These are phyloP conservation scores for roundworm (Caenorhabditis elegans) DNA, from an alignment of 1,140 invertebrate species.

Conservation along the genomic window WBcel235 BX284603.4:13422001-13422500, in stretches of 20 bases:
- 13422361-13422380: conserved; percentile 19
- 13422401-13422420: conserved; percentile 53
- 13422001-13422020: too few species aligned
- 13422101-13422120: conserved; percentile 50
- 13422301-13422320: conserved; percentile 50
- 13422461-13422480: conserved; percentile 90
- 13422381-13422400: conserved; percentile 54
- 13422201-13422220: too few species aligned
- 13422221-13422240: conserved; percentile 51
- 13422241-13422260: conserved; percentile 48
- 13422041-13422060: conserved; percentile 13
- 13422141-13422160: conserved; percentile 42
- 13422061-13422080: conserved; percentile 27
- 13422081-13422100: conserved; percentile 48
- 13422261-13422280: conserved; percentile 47
- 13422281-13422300: conserved; percentile 39
- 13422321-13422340: too few species aligned
- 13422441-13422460: conserved; percentile 95
- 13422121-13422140: conserved; percentile 48
- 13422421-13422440: conserved; percentile 80
- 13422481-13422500: conserved; percentile 96
- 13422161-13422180: conserved; percentile 74
- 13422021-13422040: conserved; percentile 48
- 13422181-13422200: conserved; percentile 82
- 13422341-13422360: too few species aligned